Evolutionary conservation across 2,113 vertebrate species (phyloP).

Genomic region (Eurypyga helias): DNA sequence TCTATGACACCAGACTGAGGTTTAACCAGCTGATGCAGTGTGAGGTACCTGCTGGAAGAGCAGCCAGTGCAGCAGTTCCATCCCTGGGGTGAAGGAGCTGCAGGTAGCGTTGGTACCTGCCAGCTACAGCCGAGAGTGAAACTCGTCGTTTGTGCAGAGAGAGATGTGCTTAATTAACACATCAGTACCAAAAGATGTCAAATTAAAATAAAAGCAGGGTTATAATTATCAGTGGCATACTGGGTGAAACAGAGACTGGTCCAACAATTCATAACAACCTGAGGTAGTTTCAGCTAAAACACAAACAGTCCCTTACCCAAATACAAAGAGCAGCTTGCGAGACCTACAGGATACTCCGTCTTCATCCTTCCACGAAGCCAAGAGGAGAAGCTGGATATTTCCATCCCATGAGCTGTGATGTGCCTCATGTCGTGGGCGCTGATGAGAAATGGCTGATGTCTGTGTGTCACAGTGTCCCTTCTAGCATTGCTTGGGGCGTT

Average conservation of each 20-base stretch:
- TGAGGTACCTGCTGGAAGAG: background rate
- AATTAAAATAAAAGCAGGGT: background rate
- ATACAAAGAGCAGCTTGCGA: background rate
- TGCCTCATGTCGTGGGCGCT: accelerated
- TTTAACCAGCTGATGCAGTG: background rate
- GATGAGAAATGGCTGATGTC: background rate
- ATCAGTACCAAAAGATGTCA: background rate
- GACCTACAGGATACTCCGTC: background rate
- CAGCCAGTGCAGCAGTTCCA: background rate
- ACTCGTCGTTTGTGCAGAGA: background rate
- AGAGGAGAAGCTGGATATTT: background rate
- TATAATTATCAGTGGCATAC: background rate
- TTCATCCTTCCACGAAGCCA: background rate
- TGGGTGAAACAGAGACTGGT: background rate
- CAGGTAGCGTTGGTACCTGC: background rate
- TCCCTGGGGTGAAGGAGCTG: background rate
- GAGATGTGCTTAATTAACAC: background rate
- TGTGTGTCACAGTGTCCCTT: background rate
- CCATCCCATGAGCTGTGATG: background rate
- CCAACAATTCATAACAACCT: background rate
- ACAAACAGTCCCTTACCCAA: background rate
- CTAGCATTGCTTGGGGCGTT: background rate
- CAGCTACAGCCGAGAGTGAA: background rate
- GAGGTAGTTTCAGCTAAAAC: background rate
- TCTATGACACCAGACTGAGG: background rate